A percentile compares a stretch with the other conserved stretches of the same genome.
Evolutionary conservation across 2,888 invertebrate genomes (phyloP).

Genomic region (Seira musarum): DNA sequence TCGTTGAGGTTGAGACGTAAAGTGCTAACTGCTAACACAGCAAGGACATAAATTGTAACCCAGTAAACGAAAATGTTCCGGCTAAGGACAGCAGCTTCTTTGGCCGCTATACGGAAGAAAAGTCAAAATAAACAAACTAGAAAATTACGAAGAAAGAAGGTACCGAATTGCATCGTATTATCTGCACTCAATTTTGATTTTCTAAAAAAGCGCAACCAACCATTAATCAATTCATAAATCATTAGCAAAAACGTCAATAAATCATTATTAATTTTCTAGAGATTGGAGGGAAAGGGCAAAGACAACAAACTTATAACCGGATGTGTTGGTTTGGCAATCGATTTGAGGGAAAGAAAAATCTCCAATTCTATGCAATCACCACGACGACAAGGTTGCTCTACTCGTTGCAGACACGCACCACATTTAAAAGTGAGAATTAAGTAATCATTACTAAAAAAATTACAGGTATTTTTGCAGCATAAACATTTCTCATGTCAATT

Average conservation of each 20-base stretch:
- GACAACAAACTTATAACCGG: conserved; percentile 42
- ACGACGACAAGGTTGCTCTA: conserved; percentile 61
- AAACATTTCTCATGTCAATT: too few species aligned
- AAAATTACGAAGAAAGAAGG: conserved; percentile 26
- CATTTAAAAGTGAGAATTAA: conserved; percentile 61
- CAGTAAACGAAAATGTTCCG: conserved; percentile 20
- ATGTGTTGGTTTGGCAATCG: conserved; percentile 59
- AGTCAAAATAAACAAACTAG: conserved; percentile 11
- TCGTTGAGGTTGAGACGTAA: not conserved
- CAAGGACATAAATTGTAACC: not conserved
- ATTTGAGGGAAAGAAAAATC: conserved; percentile 51
- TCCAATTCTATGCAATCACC: conserved; percentile 46
- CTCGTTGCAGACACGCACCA: conserved; percentile 63
- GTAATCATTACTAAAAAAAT: not conserved
- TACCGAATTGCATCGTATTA: not conserved
- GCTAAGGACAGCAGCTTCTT: not conserved
- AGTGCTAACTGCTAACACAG: not conserved
- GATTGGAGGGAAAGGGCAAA: conserved; percentile 26
- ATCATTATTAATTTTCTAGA: not conserved
- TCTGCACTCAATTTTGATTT: not conserved
- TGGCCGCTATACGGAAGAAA: conserved; percentile 5
- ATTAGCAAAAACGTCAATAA: not conserved
- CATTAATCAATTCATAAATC: not conserved
- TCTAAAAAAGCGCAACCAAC: not conserved
- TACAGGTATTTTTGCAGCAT: too few species aligned